A percentile compares a stretch with the other conserved stretches of the same genome.
Evolutionary conservation across 2,888 invertebrate species (phyloP).

Genomic region (Rhogogaster chlorosoma): DNA sequence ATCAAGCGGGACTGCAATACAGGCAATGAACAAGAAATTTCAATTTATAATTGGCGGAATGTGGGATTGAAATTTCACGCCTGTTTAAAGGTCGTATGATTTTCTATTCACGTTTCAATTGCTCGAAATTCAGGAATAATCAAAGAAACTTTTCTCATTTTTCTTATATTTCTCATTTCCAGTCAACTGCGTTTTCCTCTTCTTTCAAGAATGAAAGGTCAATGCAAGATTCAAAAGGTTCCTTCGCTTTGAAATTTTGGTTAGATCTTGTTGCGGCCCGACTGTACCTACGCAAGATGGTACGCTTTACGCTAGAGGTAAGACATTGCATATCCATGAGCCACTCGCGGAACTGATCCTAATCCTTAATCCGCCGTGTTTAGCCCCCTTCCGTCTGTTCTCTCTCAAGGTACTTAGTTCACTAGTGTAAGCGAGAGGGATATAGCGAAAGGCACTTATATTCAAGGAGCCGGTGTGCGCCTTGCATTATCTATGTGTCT

Average conservation of each 20-base stretch:
- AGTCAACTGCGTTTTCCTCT: background rate
- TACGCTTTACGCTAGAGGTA: slow-evolving; percentile 42
- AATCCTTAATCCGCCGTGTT: slow-evolving; percentile 76
- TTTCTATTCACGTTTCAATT: background rate
- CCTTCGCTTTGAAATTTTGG: background rate
- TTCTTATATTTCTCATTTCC: background rate
- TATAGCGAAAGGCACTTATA: slow-evolving; percentile 62
- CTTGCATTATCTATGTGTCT: slow-evolving; percentile 47
- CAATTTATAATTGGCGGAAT: background rate
- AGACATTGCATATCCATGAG: slow-evolving; percentile 70
- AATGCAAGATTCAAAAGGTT: background rate
- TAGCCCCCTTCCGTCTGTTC: slow-evolving; percentile 73
- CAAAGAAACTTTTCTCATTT: background rate
- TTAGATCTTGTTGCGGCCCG: slow-evolving; percentile 18
- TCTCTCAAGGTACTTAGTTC: slow-evolving; percentile 72
- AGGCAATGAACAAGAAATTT: background rate
- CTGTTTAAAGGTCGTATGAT: background rate
- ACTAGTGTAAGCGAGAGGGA: slow-evolving; percentile 58
- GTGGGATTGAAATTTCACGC: background rate
- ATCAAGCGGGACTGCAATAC: background rate
- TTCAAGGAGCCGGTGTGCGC: slow-evolving; percentile 52
- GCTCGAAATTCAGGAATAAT: background rate
- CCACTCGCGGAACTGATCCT: slow-evolving; percentile 75
- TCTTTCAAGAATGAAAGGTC: background rate
- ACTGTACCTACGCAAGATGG: slow-evolving; percentile 40